phyloP scores from a whole-genome alignment of 2,113 vertebrate species.

The Muntiacus muntjak region DNA sequence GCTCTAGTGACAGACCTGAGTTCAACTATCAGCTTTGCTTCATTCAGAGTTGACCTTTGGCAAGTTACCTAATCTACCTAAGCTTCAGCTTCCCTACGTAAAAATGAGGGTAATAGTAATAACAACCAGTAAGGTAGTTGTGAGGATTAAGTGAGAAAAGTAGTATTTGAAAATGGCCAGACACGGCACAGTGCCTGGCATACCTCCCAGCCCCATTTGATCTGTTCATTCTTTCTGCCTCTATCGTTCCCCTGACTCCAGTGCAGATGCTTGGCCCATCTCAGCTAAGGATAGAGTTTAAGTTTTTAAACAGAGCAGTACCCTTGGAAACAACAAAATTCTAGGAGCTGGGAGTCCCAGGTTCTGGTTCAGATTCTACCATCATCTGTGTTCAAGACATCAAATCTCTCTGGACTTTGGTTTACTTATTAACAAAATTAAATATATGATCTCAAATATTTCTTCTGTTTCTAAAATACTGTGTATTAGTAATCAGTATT shows the following conservation, averaged over 20 bases:
- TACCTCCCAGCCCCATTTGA: neutral
- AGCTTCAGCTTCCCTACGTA: neutral
- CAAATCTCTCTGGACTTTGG: neutral
- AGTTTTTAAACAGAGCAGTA: neutral
- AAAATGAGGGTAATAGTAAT: neutral
- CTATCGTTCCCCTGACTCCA: neutral
- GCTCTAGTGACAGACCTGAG: neutral
- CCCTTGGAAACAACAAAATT: neutral
- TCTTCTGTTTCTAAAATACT: neutral
- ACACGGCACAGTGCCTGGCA: neutral
- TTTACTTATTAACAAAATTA: slow-evolving; percentile 12
- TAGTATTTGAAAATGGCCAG: neutral
- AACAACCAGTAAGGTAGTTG: neutral
- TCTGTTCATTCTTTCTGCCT: neutral
- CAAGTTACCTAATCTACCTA: neutral
- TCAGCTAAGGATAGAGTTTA: neutral
- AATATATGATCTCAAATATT: neutral
- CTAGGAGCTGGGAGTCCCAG: neutral
- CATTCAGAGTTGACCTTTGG: neutral
- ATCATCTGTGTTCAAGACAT: neutral
- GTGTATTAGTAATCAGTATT: neutral
- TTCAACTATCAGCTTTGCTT: neutral
- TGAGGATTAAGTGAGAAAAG: neutral
- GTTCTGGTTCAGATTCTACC: neutral
- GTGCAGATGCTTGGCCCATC: neutral